Evolutionary conservation across 2,888 invertebrate species (phyloP), one percentile per base, ranked within the genome.

Genomic region (Cheilosia variabilis): DNA sequence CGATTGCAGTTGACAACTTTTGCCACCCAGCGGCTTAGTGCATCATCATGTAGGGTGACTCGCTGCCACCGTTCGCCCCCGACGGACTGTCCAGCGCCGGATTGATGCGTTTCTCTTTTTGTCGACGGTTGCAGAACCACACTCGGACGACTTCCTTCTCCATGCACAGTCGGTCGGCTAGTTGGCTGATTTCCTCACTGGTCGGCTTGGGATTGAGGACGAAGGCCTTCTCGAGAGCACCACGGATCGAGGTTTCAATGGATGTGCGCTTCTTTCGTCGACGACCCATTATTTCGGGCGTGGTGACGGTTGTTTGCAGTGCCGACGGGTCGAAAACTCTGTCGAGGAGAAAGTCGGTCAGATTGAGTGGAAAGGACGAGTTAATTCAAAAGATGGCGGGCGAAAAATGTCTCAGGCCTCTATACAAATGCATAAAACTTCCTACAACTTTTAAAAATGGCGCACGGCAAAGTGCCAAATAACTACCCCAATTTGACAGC

Each of bases 51-150:
- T 90, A 92, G 27, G 91, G 88, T 37, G 91, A 91, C 66, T 92
- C 92, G 76, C 90, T 91, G 15, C 91, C 92, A 50, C 87, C 87
- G 76, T 94, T 93, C 81, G 94, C 94, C 0, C 95, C 95, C 78
- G 94, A 94, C 7, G 96, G 96, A 91, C 95, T 95, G 63, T 95
- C 95, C 72, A 90, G 69, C 47, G 98, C 97, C 31, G 98, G 98
- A 93, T 98, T 98, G 91, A 98, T 98, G 89, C 98, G 95, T 93
- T 98, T 98, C 93, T 98, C 98, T 93, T 98, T 98, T 93, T 99
- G 98, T 84, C 98, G 94, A 89, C 98, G 95, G 93, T 98, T 98
- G 93, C 98, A 98, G 93, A 98, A 98, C 98, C 98, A 98, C 65
- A 97, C 97, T 87, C 95, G 93, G 50, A 97, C 97, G 80, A 99